Conservation (phyloP, 2,113 vertebrate genomes). For the Paraplagusia blochii region DNA sequence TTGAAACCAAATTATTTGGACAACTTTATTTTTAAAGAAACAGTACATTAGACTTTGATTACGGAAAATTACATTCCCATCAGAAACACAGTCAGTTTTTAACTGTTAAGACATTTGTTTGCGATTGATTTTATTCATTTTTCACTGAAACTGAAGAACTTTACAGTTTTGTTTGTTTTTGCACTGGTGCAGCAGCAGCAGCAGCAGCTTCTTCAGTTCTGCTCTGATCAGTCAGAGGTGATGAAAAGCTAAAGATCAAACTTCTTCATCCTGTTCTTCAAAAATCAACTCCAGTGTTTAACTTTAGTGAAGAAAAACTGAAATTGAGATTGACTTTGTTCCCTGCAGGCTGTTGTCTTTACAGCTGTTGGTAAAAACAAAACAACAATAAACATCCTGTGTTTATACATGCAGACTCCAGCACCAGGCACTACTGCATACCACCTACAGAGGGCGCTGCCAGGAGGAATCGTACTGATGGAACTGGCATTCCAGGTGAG, state of each 20-base stretch:
- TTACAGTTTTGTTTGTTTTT: background rate
- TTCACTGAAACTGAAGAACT: background rate
- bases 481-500: constrained; percentile 94
- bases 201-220: constrained; percentile 37
- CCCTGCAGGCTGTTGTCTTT: background rate
- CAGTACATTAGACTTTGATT: background rate
- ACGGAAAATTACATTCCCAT: background rate
- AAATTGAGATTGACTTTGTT: too few species aligned
- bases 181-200: background rate
- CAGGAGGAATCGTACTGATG: constrained; percentile 94
- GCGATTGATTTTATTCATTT: background rate
- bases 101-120: constrained; percentile 3
- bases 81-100: background rate
- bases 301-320: too few species aligned
- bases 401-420: constrained; percentile 70
- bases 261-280: too few species aligned
- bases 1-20: too few species aligned
- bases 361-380: background rate
- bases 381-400: constrained; percentile 3
- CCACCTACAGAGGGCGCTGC: constrained; percentile 94
- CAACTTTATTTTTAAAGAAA: background rate
- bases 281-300: too few species aligned
- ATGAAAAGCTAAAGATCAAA: background rate
- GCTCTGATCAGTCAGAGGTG: constrained; percentile 15
- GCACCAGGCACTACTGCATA: constrained; percentile 78